phyloP scores from a whole-genome alignment of 2,888 invertebrate species.

The Epirrhoe tristata region DNA sequence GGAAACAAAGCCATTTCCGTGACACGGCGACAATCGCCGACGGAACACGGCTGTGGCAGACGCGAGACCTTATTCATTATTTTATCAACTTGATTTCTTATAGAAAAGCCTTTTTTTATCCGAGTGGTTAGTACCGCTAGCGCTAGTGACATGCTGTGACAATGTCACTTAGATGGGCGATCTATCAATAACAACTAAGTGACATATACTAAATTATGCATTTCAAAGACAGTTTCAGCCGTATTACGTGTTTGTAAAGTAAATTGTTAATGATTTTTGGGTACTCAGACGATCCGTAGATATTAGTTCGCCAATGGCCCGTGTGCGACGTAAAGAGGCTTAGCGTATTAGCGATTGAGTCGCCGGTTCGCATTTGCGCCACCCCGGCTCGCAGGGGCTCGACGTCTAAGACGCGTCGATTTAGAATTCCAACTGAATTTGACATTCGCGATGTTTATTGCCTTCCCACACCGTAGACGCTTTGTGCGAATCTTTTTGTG shows the following conservation, averaged over 20 bases:
- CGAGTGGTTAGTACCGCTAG: no score
- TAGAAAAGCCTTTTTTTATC: no score
- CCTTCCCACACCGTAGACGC: constrained; percentile 62
- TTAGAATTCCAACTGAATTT: constrained; percentile 74
- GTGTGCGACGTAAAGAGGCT: background rate
- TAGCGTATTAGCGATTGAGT: constrained; percentile 8
- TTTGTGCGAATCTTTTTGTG: constrained; percentile 74
- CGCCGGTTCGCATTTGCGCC: constrained; percentile 42
- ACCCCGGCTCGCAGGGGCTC: constrained; percentile 47
- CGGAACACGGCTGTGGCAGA: constrained; percentile 43
- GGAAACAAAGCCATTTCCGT: constrained; percentile 82
- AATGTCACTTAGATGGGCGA: no score
- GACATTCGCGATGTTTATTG: constrained; percentile 78
- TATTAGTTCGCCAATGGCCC: background rate
- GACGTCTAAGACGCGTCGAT: constrained; percentile 65
- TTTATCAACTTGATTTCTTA: background rate
- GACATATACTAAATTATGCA: no score
- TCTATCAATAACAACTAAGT: no score
- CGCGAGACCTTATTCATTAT: constrained; percentile 28
- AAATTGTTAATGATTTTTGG: background rate
- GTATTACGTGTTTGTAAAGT: background rate
- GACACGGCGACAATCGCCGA: constrained; percentile 55
- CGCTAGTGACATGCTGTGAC: no score
- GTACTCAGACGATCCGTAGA: background rate
- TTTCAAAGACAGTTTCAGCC: no score